Conservation (phyloP, 2,797 vertebrate species). For the Myotis pilosus region DNA sequence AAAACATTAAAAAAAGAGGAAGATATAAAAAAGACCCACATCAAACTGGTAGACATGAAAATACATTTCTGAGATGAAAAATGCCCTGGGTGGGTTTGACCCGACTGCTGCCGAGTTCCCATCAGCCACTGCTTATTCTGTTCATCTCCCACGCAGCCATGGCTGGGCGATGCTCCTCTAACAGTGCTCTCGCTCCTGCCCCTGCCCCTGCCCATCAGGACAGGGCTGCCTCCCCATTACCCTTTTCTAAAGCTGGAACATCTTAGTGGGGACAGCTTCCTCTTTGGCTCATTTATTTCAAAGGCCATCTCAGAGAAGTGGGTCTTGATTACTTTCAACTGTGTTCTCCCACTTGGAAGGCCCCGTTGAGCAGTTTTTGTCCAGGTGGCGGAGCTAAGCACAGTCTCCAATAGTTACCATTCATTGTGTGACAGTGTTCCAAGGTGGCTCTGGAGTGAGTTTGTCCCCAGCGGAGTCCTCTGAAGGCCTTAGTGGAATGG, state of each 20-base stretch:
- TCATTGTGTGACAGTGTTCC: background rate
- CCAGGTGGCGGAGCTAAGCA: background rate
- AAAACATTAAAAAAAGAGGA: background rate
- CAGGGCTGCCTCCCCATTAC: background rate
- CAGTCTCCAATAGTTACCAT: background rate
- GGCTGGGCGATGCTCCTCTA: background rate
- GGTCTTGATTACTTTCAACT: background rate
- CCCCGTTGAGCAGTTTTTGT: background rate
- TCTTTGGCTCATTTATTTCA: background rate
- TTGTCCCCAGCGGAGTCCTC: background rate
- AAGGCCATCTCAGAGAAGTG: background rate
- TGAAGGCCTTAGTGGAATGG: background rate
- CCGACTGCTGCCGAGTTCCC: background rate
- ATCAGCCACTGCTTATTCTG: background rate
- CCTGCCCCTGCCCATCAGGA: background rate
- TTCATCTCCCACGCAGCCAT: too few relatives aligned
- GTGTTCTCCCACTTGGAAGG: background rate
- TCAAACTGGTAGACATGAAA: background rate
- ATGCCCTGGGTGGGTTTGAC: background rate
- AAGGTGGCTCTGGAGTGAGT: background rate
- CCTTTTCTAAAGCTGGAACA: background rate
- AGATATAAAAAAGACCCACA: background rate
- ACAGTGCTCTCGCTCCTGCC: background rate
- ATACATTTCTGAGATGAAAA: background rate
- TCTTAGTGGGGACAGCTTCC: background rate